Conservation (phyloP, 2,797 vertebrate genomes). For the Urocyon cinereoargenteus region DNA sequence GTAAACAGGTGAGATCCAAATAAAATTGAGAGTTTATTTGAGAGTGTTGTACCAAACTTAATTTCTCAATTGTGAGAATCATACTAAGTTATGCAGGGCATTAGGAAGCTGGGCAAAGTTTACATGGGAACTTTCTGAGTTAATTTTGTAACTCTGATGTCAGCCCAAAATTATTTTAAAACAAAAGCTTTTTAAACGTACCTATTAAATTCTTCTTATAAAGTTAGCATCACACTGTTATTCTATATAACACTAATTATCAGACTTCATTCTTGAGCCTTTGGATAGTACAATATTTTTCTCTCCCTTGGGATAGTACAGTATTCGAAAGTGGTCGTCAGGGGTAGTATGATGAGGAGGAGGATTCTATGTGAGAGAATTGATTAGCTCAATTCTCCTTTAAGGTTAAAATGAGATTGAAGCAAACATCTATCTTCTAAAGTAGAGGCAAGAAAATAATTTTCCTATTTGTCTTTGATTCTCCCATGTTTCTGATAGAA, state of each 20-base stretch:
- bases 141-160: not conserved
- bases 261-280: not conserved
- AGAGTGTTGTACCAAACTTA: not conserved
- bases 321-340: not conserved
- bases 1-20: not conserved
- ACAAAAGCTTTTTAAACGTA: not conserved
- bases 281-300: not conserved
- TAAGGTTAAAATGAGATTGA: not conserved
- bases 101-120: not conserved
- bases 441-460: not conserved
- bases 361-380: not conserved
- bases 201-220: not conserved
- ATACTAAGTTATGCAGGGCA: not conserved
- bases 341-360: not conserved
- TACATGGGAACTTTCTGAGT: not conserved
- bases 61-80: not conserved
- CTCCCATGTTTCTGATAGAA: not conserved
- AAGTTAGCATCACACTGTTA: not conserved
- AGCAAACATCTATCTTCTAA: not conserved
- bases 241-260: not conserved
- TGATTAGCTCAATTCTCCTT: not conserved
- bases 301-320: not conserved
- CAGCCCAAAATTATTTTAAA: conserved; percentile 6
- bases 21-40: not conserved
- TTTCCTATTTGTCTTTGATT: not conserved